Evolutionary conservation across 1,140 invertebrate species (phyloP), one percentile per base, ranked within the genome.

Genomic region (Tetragnatha versicolor): DNA sequence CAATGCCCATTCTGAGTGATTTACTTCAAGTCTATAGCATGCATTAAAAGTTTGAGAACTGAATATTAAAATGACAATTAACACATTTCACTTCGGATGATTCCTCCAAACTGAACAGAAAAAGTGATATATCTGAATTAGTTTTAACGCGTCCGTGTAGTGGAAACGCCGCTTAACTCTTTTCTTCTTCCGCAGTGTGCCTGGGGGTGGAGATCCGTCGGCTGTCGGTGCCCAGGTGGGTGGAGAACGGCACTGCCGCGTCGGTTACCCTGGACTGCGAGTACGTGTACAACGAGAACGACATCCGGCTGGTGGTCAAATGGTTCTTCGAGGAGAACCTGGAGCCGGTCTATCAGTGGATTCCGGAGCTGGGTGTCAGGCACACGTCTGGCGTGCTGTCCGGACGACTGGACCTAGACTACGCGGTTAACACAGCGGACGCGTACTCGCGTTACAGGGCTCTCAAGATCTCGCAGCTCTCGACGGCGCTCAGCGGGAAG

Each of bases 271-370:
- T 94, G 49, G 93, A 94, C 84, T 94, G 93, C 84, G 90, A 93
- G 82, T 93, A 93, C 84, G 85, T 84, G 75, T 88, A 89, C 10
- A 82, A 88, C 35, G 85, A 88, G 31, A 90, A 90, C 47, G 86
- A 84, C 12, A 69, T 65, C 4, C 77, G 89, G 58, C 86, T 93
- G 6, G 92, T 93, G 25, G 89, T 94, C 49, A 93, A 93, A 86
- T 94, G 92, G 92, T 93, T 90, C 85, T 91, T 92, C 83, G 90
- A 92, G 83, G 88, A 90, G 49, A 86, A 88, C 72, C 88, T 89
- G 1, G 86, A 88, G 63, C 88, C 89, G 14, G 90, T 93, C 10
- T 94, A 93, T 84, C 92, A 94, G 85, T 94, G 92, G 92, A 93
- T 93, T 87, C 88, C 89, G 20, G 84, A 86, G 9, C 82, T 87